phyloP scores from a whole-genome alignment of 2,113 vertebrate genomes.

The Microcebus murinus region DNA sequence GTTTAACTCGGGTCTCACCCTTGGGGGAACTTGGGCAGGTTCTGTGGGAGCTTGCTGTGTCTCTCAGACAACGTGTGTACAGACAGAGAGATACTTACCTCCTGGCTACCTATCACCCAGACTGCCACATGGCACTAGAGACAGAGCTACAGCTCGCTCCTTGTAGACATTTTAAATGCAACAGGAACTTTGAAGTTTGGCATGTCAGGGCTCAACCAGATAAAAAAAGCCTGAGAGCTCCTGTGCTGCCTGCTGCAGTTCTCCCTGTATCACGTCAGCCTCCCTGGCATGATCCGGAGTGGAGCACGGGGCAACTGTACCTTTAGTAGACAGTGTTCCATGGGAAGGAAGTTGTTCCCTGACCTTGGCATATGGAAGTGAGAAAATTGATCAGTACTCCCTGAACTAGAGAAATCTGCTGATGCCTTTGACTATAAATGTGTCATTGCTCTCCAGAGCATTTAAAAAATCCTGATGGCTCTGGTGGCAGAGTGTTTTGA shows the following conservation, averaged over 20 bases:
- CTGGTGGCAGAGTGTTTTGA: background rate
- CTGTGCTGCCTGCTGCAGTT: accelerated
- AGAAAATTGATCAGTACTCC: background rate
- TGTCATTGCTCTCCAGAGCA: background rate
- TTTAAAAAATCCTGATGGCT: background rate
- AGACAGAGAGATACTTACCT: background rate
- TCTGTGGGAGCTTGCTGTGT: background rate
- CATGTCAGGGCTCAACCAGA: background rate
- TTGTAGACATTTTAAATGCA: background rate
- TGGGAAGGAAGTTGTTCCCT: background rate
- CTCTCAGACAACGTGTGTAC: accelerated
- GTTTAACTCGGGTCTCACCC: background rate
- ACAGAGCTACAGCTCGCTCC: background rate
- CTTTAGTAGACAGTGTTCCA: background rate
- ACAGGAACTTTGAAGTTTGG: background rate
- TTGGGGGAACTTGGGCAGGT: too few relatives aligned
- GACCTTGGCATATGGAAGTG: background rate
- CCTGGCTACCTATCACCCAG: background rate
- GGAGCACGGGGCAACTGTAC: background rate
- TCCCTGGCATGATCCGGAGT: background rate
- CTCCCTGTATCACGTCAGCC: background rate
- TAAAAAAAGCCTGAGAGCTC: background rate
- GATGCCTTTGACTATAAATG: background rate
- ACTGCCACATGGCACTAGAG: background rate
- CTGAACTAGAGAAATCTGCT: background rate